Base-by-base conservation (phyloP, 2,888 invertebrate species). In the Anarsia innoxiella region DNA sequence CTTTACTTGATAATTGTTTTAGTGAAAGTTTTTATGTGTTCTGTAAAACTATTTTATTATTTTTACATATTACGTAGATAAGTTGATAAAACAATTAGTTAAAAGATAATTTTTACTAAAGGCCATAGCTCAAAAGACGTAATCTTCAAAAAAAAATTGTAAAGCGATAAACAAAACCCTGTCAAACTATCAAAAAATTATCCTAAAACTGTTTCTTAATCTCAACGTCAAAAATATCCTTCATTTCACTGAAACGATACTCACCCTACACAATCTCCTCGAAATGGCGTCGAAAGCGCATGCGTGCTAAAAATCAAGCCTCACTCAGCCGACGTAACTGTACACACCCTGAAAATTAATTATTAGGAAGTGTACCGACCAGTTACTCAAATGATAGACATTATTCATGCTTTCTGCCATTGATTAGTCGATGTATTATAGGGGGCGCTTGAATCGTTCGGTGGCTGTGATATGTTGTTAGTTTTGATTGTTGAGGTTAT, bases 351-450 rank as follows among this genome's bases (percentile, higher is more conserved):
- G 64, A 64, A 74, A 75, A 74, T 78, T 78, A 77, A 77, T 78
- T 77, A 77, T 76, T 70, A 62, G 64, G 69, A 72, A 72, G 67
- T 61, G 57, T 59, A 53, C 52, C 48, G 56, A 57, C 55, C 56
- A 48, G 57, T 62, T 63, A 59, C 58, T 57, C 58, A 54, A 57
- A 62, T 59, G 59, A 59, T 59, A 49, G 52, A 53, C 59, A 62
- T 63, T 64, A 65, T 59, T 63, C 59, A 67, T 66, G 54, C 51
- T 51, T 53, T 59, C 44, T 50, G 46, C 53, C 59, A 61, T 64
- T 64, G 66, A 67, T 67, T 64, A 64, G 56, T 51, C 46, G 53
- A 57, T n/a, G n/a, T n/a, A n/a, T n/a, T n/a, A n/a, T n/a, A n/a
- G n/a, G n/a, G n/a, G n/a, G n/a, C n/a, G n/a, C n/a, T n/a, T n/a